Base-by-base conservation (phyloP, 2,113 vertebrate genomes). In the Hippopotamus amphibius region DNA sequence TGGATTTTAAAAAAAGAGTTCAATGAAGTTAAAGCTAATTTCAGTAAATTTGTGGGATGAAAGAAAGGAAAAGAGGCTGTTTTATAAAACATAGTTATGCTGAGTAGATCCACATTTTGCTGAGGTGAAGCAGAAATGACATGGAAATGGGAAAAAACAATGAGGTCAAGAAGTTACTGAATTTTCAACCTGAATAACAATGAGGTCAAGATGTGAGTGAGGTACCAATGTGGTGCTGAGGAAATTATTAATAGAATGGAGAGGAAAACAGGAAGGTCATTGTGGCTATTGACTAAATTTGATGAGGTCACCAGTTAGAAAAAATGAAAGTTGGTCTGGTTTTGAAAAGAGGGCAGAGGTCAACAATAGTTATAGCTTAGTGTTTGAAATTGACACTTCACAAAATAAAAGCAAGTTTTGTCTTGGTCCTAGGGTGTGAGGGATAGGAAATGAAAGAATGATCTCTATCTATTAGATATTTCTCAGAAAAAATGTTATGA, bases 271-370 rank as follows among this genome's bases (percentile, higher is more conserved):
- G 26, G 30, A 90, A 93, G 1, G 2, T 65, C 22, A 71, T 24
- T 48, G 17, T 50, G 17, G 11, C 37, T 86, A 88, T 22, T 72
- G 21, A 77, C 53, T 87, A 53, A 86, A 79, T 88, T 55, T 48
- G 6, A 82, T 84, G 41, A 90, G 16, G 59, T 90, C 57, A 76
- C 41, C n/a, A 46, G 41, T 86, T 68, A 81, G 57, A 59, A 90
- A 88, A 91, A 77, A 93, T 76, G 59, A 94, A 93, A 81, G 8
- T 37, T 59, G 1, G 0, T 22, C 46, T 88, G 26, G 22, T 24
- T 95, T 95, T 65, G 16, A 79, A 66, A 93, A 90, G 28, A 91
- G 37, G 28, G 71, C 74, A 79, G 12, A 93, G 24, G 15, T 79
- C 22, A 84, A 77, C 13, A 69, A n/a, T 30, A 61, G 7, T 72